A percentile compares a stretch with the other conserved stretches of the same genome.
These are phyloP conservation scores for Lottia scabra DNA, from an alignment of 2,888 invertebrate species.

Conservation along the genomic window DNA sequence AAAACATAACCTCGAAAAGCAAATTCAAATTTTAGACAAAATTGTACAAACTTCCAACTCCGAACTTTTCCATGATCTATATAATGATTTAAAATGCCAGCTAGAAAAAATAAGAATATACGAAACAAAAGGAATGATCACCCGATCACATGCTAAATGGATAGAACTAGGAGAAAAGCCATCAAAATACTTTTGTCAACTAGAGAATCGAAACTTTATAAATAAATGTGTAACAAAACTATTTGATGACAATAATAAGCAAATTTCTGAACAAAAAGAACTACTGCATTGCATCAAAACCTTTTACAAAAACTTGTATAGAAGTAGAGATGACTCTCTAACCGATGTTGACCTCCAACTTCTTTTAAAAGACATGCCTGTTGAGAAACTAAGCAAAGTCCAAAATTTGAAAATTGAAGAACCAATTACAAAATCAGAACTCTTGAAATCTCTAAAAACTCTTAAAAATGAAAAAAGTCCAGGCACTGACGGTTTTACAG, in stretches of 20 bases:
- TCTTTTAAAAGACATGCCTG: not conserved
- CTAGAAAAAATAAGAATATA: no score
- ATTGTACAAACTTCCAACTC: no score
- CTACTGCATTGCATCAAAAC: not conserved
- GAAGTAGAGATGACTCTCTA: not conserved
- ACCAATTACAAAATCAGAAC: not conserved
- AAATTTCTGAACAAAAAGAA: not conserved
- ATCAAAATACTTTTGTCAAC: not conserved
- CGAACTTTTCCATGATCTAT: no score
- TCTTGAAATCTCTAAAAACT: not conserved
- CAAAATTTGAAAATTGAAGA: not conserved
- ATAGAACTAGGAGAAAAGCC: not conserved
- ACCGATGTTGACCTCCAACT: not conserved
- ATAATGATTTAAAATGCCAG: no score
- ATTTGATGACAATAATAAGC: not conserved
- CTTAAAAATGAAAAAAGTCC: slow-evolving; percentile 11
- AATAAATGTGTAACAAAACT: not conserved
- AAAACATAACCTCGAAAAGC: no score
- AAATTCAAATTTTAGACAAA: no score
- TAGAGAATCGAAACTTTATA: not conserved
- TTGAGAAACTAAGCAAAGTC: not conserved
- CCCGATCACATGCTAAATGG: slow-evolving; percentile 5
- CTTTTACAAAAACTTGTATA: not conserved
- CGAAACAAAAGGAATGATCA: not conserved
- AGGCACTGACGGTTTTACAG: not conserved